phyloP scores from a whole-genome alignment of 2,888 invertebrate genomes.

The Philopedon plagiatum region DNA sequence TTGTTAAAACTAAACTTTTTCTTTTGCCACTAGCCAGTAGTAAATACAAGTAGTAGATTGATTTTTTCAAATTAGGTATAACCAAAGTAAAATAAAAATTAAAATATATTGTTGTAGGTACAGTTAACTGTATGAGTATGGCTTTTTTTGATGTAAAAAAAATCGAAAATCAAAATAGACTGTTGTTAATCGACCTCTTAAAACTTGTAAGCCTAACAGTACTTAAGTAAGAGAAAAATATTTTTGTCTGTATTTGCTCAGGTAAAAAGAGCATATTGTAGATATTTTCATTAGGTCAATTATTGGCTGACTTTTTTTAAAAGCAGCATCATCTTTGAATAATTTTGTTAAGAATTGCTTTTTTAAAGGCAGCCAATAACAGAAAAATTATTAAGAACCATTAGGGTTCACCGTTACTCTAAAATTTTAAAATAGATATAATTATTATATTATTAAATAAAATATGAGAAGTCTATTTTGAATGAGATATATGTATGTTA shows the following conservation, averaged over 20 bases:
- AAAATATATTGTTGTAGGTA: background rate
- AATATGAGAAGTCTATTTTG: conserved; percentile 56
- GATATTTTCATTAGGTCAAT: background rate
- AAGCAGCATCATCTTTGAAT: background rate
- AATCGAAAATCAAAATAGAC: background rate
- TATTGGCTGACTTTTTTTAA: background rate
- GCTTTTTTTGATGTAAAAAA: background rate
- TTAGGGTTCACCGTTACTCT: conserved; percentile 35
- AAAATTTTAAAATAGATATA: conserved; percentile 26
- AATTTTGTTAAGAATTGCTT: background rate
- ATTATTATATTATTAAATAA: conserved; percentile 7
- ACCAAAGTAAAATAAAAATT: no score
- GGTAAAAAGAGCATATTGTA: background rate
- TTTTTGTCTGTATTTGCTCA: background rate
- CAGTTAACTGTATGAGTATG: no score
- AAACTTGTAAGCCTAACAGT: background rate
- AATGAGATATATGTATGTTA: conserved; percentile 67
- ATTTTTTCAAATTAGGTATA: no score
- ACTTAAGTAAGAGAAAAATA: background rate
- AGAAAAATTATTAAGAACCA: conserved; percentile 9
- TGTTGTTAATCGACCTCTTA: background rate
- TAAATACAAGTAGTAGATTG: no score
- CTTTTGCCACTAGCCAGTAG: no score
- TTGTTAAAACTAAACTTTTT: no score
- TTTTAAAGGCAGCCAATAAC: background rate